Percentiles rank a stretch among this genome's conserved stretches.
Conservation (phyloP, 1,140 invertebrate genomes). For the Cotesia typhae region DNA sequence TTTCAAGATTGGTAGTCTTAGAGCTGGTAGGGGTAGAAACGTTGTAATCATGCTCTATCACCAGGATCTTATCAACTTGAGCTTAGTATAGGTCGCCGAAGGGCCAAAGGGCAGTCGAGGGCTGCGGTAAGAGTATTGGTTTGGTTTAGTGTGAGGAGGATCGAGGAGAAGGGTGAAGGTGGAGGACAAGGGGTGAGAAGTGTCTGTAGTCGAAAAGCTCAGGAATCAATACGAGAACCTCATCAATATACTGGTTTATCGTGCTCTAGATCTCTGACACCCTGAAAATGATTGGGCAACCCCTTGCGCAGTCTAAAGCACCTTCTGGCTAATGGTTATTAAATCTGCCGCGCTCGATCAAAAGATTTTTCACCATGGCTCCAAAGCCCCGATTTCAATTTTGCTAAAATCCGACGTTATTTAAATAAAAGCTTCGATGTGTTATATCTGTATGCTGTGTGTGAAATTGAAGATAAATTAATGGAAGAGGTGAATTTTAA, state of each 20-base stretch:
- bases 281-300: constrained; percentile 47
- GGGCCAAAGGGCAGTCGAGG: constrained; percentile 22
- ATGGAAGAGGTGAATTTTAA: no score
- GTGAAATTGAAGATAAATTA: no score
- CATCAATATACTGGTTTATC: constrained; percentile 50
- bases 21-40: constrained; percentile 32
- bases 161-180: constrained; percentile 12
- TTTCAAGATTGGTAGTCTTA: no score
- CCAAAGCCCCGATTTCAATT: no score
- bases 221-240: constrained; percentile 60
- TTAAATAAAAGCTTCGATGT: no score
- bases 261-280: constrained; percentile 59
- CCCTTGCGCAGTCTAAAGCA: constrained; percentile 7
- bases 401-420: no score
- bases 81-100: constrained; percentile 37
- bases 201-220: constrained; percentile 27
- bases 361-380: no score
- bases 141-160: background rate
- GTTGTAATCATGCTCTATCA: constrained; percentile 62
- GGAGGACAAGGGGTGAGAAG: background rate
- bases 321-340: constrained; percentile 57
- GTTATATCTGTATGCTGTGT: no score
- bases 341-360: constrained; percentile 40
- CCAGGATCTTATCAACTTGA: constrained; percentile 57
- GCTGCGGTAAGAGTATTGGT: constrained; percentile 5